A percentile compares a stretch with the other conserved stretches of the same genome.
Evolutionary conservation across 1,140 invertebrate species (phyloP).

Genomic region (Lepidostoma basale): DNA sequence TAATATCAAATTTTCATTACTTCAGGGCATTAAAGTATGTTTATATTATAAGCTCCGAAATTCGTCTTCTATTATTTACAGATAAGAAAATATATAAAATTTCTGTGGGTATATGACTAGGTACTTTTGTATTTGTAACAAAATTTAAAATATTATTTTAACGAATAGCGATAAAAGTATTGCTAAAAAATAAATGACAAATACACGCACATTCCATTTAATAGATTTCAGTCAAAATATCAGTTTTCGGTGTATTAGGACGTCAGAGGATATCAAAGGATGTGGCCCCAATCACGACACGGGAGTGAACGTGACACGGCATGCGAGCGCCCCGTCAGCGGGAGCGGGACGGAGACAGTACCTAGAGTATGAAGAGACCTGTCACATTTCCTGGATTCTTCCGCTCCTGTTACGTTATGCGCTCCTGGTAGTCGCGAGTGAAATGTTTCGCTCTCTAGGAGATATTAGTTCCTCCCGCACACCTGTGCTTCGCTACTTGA

Average conservation of each 20-base stretch:
- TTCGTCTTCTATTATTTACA: no score
- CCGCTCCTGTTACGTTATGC: constrained; percentile 22
- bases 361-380: constrained; percentile 22
- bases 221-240: no score
- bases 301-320: not conserved
- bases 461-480: constrained; percentile 29
- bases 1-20: no score
- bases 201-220: no score
- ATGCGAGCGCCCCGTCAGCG: not conserved
- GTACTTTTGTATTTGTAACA: not conserved
- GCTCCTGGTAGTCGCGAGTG: constrained; percentile 21
- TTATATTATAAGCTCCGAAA: no score
- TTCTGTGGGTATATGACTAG: not conserved
- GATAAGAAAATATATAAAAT: not conserved
- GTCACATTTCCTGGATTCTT: constrained; percentile 30
- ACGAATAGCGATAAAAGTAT: no score
- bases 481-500: constrained; percentile 30
- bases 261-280: constrained; percentile 5
- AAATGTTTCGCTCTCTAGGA: constrained; percentile 19
- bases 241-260: constrained; percentile 2
- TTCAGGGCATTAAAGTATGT: no score
- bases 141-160: no score
- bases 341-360: not conserved
- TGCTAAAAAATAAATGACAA: no score
- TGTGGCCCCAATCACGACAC: constrained; percentile 8